Evolutionary conservation across 2,797 vertebrate genomes (phyloP), one percentile per base, ranked within the genome.

Genomic region (Cirrhinus molitorella): DNA sequence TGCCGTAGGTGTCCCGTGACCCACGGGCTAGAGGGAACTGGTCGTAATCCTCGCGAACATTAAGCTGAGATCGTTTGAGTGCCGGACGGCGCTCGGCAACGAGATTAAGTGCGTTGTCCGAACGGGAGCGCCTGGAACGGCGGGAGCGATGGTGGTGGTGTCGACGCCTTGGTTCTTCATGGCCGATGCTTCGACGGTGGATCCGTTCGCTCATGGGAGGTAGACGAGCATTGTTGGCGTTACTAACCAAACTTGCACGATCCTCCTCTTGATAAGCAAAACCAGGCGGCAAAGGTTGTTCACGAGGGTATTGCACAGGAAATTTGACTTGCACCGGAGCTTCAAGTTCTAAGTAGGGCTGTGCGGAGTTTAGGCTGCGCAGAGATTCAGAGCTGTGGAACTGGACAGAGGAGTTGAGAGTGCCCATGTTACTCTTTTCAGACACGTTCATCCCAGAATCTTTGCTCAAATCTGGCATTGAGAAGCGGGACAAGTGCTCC

Each of bases 401-500:
- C 80, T 97, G 97, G 89, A 95, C 90, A 0, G 97, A 98, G 0
- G 97, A 99, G 90, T 97, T 98, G 0, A 98, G 94, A 0, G 97
- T 98, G 70, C 95, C 96, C 95, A 97, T 95, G 92, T 96, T 97
- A 91, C 97, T 99, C 89, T 98, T 99, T 92, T 99, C 97, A 0
- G 97, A 99, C 85, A 97, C 88, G 0, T 98, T 99, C 97, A 99
- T 97, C 49, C 97, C 98, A 0, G 98, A 99, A 94, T 99, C 98
- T 92, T 99, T 99, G 94, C 98, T 99, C 88, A 99, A 93, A 91
- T 99, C 98, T 0, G 98, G 98, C 98, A 99, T 99, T 16, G 98
- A 99, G 91, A 99, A 99, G 34, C 96, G 95, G 71, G 98, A 99
- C 47, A 99, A 96, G 80, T 98, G 97, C 91, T 99, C 98, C 90